These are phyloP conservation scores for Branchellion lobata DNA, from an alignment of 2,888 invertebrate species.

Conservation along the genomic window DNA sequence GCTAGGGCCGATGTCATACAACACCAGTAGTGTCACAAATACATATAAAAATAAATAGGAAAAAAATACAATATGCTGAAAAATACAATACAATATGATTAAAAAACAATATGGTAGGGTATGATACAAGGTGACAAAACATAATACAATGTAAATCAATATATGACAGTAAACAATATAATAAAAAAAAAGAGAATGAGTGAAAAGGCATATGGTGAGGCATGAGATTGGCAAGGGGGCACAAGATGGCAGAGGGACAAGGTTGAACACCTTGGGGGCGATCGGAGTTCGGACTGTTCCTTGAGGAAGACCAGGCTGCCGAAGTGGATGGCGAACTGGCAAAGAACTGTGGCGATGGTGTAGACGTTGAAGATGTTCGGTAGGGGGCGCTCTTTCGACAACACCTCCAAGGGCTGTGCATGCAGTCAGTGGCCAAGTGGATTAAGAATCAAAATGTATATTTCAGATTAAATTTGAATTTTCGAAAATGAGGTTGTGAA, in stretches of 20 bases:
- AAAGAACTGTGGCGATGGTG: conserved; percentile 88
- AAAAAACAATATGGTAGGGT: no score
- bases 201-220: no score
- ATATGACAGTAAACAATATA: no score
- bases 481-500: no score
- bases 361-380: conserved; percentile 98
- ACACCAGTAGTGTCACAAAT: background rate
- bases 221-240: no score
- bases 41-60: background rate
- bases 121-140: no score
- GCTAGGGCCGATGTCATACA: background rate
- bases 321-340: conserved; percentile 94
- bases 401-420: conserved; percentile 77
- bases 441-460: conserved; percentile 4
- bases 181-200: no score
- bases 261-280: conserved; percentile 68
- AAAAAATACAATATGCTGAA: background rate
- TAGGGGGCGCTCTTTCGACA: conserved; percentile 89
- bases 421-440: background rate
- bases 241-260: no score
- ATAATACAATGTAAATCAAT: no score
- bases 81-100: no score
- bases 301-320: conserved; percentile 84
- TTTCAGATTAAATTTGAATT: background rate
- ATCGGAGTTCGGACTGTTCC: conserved; percentile 64